Base-by-base conservation (phyloP, 2,888 invertebrate species). In the Syrphus vitripennis region DNA sequence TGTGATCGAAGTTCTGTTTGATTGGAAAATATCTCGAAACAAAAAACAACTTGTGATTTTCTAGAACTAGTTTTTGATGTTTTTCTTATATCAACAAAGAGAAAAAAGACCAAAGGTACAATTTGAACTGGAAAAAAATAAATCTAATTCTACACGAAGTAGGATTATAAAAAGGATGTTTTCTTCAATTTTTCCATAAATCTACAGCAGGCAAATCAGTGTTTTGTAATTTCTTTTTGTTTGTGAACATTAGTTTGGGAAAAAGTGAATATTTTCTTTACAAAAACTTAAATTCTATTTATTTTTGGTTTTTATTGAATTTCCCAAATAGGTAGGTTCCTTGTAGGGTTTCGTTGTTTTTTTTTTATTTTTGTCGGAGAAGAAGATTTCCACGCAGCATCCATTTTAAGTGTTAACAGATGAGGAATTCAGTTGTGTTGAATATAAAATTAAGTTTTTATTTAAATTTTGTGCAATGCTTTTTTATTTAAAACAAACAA, bases 381-480 rank as follows among this genome's bases (percentile, higher is more conserved):
- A 57, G 45, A 53, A 14, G 10, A 24, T 70, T 63, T 77, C 69
- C 86, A 86, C 86, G 86, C 86, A 86, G 86, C 82, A 86, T 86
- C 86, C 82, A 72, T 7, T 63, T 37, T 4, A 24, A 70, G 86
- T 65, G 86, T 82, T 86, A 69, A 69, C 86, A 86, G 86, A 59
- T 74, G 82, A 12, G 26, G 69, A 24, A 45, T 40, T n/a, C 7
- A 4, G 14, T 10, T 26, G 37, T 21, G 19, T 61, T 61, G 34
- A 24, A 45, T 72, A 10, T 7, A 0, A 5, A 29, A 14, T 29
- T 37, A 12, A 10, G 7, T 21, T 19, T 57, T n/a, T 19, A 45
- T 21, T 0, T 12, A 10, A 7, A 24, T 40, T n/a, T n/a, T 5
- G 37, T n/a, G 14, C 40, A 53, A 40, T n/a, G n/a, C n/a, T n/a